Base-by-base conservation (phyloP, 2,113 vertebrate species). In the Rhinichthys klamathensis region DNA sequence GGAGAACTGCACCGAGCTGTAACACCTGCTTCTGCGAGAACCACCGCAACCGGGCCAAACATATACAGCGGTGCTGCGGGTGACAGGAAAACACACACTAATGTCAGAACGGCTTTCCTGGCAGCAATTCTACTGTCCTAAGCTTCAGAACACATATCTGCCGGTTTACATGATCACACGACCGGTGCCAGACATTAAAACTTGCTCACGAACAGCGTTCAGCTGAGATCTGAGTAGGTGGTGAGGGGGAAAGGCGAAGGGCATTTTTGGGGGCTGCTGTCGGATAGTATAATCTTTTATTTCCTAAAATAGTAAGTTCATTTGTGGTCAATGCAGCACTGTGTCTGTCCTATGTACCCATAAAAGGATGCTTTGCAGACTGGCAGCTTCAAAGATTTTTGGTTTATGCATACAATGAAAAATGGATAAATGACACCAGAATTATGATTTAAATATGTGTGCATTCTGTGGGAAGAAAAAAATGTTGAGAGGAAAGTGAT, bases 1-100 rank as follows among this genome's bases (percentile, higher is more conserved):
- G 93, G 93, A 94, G 92, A 91, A 87, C 91, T 87, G 89, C 91
- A 91, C 91, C 88, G 51, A 80, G 72, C 75, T 25, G 84, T 88
- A 93, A 93, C 94, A 95, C 95, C 94, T 95, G 94, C 91, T 93
- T 92, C 91, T 83, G 89, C 72, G 61, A 82, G 89, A 89, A 91
- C 87, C 84, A 88, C 87, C 86, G 86, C 90, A 91, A 90, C 90
- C 92, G 89, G 88, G 90, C 89, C 60, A 87, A 91, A 79, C 88
- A 89, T 84, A 76, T 32, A 69, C 75, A 61, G 27, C 51, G 75
- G 67, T 69, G 54, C 58, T 46, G 74, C 38, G 27, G 74, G 78
- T 18, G 11, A 77, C 69, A 87, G 54, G 73, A 87, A 84, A 82
- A 58, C 73, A 84, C 46, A 73, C 18, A 0, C 54, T 65, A 58